Conservation (phyloP, 1,140 invertebrate species). For the Drosophila kanapiae region DNA sequence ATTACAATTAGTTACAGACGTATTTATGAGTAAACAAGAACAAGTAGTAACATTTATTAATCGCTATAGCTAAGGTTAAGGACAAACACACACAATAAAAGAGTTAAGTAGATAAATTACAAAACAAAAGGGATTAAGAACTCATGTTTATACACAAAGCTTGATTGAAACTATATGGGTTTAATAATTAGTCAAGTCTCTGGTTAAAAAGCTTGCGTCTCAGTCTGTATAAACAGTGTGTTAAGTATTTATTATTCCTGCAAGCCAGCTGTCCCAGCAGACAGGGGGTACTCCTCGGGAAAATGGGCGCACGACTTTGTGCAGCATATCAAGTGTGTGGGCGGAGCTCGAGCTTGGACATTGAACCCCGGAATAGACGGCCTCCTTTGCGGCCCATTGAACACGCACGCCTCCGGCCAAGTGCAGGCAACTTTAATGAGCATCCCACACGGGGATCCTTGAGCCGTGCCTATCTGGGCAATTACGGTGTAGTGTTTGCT, state of each 20-base stretch:
- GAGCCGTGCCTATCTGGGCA: slow-evolving; percentile 41
- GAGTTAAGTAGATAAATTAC: slow-evolving; percentile 19
- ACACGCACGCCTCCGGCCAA: slow-evolving; percentile 57
- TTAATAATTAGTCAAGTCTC: slow-evolving; percentile 12
- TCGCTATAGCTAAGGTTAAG: slow-evolving; percentile 41
- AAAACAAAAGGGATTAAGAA: slow-evolving; percentile 14
- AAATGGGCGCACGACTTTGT: not conserved
- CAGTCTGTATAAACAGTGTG: slow-evolving; percentile 26
- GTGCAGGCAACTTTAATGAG: slow-evolving; percentile 50
- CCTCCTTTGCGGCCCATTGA: slow-evolving; percentile 65
- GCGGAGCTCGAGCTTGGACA: slow-evolving; percentile 29
- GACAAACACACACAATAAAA: slow-evolving; percentile 35
- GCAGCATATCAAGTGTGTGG: slow-evolving; percentile 59
- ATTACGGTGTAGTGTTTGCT: slow-evolving; percentile 60
- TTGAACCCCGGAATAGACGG: slow-evolving; percentile 49
- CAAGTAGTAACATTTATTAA: slow-evolving; percentile 62
- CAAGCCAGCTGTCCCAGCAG: slow-evolving; percentile 12
- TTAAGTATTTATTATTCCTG: slow-evolving; percentile 5
- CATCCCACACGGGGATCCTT: slow-evolving; percentile 5
- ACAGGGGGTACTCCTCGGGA: not conserved
- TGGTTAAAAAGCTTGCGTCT: not conserved
- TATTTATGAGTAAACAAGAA: slow-evolving; percentile 38
- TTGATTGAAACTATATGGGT: slow-evolving; percentile 6
- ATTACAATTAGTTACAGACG: slow-evolving; percentile 72
- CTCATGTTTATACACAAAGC: slow-evolving; percentile 19